A percentile compares a stretch with the other conserved stretches of the same genome.
phyloP scores from a whole-genome alignment of 2,797 vertebrate genomes.

The Helostoma temminkii region DNA sequence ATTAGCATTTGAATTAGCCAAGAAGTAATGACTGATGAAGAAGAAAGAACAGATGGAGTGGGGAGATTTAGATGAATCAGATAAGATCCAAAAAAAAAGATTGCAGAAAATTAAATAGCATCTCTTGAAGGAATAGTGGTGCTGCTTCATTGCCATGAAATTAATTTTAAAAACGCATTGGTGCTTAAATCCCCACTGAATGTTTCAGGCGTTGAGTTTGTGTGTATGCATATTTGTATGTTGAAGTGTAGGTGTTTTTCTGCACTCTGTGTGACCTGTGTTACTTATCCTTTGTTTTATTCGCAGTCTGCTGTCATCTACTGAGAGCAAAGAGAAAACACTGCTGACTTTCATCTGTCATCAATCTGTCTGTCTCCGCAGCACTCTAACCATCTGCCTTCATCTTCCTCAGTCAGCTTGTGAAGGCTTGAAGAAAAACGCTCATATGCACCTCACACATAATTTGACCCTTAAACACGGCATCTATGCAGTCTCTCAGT shows the following conservation, averaged over 20 bases:
- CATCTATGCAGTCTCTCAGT: slow-evolving; percentile 10
- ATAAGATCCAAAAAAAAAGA: slow-evolving; percentile 23
- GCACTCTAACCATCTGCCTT: slow-evolving; percentile 37
- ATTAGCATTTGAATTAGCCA: slow-evolving; percentile 67
- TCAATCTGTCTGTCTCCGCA: slow-evolving; percentile 30
- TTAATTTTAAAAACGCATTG: slow-evolving; percentile 19
- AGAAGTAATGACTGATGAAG: slow-evolving; percentile 42
- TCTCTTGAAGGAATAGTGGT: slow-evolving; percentile 18
- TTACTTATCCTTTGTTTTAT: slow-evolving; percentile 4
- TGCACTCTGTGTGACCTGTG: background rate
- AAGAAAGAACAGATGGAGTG: slow-evolving; percentile 52
- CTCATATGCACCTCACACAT: slow-evolving; percentile 13
- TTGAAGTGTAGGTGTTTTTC: no score
- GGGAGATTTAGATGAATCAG: slow-evolving; percentile 36
- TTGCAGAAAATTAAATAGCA: slow-evolving; percentile 28
- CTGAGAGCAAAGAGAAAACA: slow-evolving; percentile 23
- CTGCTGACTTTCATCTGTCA: slow-evolving; percentile 38
- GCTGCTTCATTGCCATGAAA: background rate
- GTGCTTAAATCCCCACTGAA: background rate
- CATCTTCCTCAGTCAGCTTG: slow-evolving; percentile 19
- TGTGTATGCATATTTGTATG: background rate
- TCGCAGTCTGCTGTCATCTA: background rate
- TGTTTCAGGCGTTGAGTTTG: background rate
- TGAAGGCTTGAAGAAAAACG: slow-evolving; percentile 20
- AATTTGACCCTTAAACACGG: background rate